These are phyloP conservation scores for Zingel zingel DNA, from an alignment of 2,113 vertebrate genomes.

Conservation along the genomic window DNA sequence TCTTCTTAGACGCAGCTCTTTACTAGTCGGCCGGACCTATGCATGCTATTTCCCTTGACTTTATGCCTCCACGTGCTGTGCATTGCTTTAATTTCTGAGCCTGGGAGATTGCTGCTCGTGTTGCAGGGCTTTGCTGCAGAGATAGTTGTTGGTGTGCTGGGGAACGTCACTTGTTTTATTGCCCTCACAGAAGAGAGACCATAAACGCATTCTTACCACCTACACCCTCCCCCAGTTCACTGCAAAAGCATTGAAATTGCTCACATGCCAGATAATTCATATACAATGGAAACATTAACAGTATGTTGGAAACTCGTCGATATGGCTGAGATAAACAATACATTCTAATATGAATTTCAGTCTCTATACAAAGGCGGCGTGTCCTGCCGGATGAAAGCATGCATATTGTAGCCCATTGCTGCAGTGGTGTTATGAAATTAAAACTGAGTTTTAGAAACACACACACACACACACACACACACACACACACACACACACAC, in stretches of 20 bases:
- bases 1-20: slow-evolving; percentile 29
- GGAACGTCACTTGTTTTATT: slow-evolving; percentile 84
- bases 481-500: slow-evolving; percentile 12
- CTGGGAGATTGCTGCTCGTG: slow-evolving; percentile 42
- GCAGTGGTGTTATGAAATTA: slow-evolving; percentile 47
- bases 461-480: slow-evolving; percentile 16
- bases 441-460: slow-evolving; percentile 34
- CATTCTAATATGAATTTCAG: slow-evolving; percentile 32
- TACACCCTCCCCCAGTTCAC: slow-evolving; percentile 70
- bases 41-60: not conserved
- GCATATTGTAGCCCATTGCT: slow-evolving; percentile 1
- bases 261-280: slow-evolving; percentile 63
- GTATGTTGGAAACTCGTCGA: slow-evolving; percentile 46
- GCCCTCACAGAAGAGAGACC: slow-evolving; percentile 80
- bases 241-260: slow-evolving; percentile 65
- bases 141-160: slow-evolving; percentile 80
- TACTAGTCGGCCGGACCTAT: not conserved
- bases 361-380: not conserved
- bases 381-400: slow-evolving; percentile 21
- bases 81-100: slow-evolving; percentile 39
- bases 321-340: slow-evolving; percentile 47
- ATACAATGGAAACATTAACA: slow-evolving; percentile 61
- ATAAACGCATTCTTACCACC: slow-evolving; percentile 83
- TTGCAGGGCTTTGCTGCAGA: slow-evolving; percentile 75
- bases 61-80: slow-evolving; percentile 49